These are phyloP conservation scores for Ischnura elegans DNA, from an alignment of 2,888 invertebrate species.

Conservation along the genomic window DNA sequence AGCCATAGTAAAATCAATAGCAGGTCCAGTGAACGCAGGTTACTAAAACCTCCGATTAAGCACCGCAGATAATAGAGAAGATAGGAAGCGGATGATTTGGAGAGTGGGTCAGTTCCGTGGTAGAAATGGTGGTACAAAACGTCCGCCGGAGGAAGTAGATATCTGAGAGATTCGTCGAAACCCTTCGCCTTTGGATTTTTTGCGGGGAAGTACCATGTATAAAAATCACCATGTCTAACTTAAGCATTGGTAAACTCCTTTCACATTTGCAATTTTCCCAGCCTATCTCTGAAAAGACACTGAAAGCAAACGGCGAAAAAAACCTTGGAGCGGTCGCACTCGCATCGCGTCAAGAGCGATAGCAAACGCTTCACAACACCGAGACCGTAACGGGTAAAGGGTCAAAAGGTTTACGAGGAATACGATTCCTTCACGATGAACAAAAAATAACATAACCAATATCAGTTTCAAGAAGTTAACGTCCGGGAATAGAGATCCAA, in stretches of 20 bases:
- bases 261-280: neutral
- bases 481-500: neutral
- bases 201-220: neutral
- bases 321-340: neutral
- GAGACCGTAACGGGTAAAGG: neutral
- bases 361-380: neutral
- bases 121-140: neutral
- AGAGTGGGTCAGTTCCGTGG: neutral
- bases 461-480: neutral
- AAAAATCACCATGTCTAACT: neutral
- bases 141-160: neutral
- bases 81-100: neutral
- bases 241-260: neutral
- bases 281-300: neutral
- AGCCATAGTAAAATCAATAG: too few species aligned
- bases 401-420: neutral
- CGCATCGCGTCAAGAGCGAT: neutral
- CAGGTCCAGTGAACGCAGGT: too few species aligned
- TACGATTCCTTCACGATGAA: neutral
- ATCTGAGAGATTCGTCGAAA: neutral
- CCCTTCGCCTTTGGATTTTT: neutral
- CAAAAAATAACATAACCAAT: neutral
- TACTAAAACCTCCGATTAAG: neutral
- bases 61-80: neutral
- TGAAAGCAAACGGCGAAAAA: neutral